A percentile compares a stretch with the other conserved stretches of the same genome.
Evolutionary conservation across 2,888 invertebrate genomes (phyloP).

Genomic region (Embidobia sp.): DNA sequence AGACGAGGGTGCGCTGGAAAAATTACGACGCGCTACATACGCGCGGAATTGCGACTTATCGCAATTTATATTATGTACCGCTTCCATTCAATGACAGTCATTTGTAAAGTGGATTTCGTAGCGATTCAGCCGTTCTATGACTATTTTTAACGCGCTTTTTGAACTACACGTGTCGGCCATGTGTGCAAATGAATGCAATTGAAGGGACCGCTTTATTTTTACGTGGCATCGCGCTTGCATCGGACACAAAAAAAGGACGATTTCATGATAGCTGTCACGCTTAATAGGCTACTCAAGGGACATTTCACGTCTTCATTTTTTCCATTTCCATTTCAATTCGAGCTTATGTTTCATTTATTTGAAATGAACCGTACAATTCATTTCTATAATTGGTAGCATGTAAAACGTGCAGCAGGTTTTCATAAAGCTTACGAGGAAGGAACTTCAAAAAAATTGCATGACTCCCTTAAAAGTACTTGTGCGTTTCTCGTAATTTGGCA

Average conservation of each 20-base stretch:
- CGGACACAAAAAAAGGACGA: slow-evolving; percentile 7
- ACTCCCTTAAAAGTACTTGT: too few relatives aligned
- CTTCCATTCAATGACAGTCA: slow-evolving; percentile 36
- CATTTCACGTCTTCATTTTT: slow-evolving; percentile 18
- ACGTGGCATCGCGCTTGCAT: slow-evolving; percentile 15
- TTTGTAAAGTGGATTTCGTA: slow-evolving; percentile 44
- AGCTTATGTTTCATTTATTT: too few relatives aligned
- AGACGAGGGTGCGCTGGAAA: slow-evolving; percentile 15
- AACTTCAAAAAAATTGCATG: too few relatives aligned
- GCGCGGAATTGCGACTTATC: slow-evolving; percentile 47
- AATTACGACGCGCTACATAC: slow-evolving; percentile 31
- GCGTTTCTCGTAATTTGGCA: too few relatives aligned
- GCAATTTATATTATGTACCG: slow-evolving; percentile 43
- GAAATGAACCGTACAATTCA: too few relatives aligned
- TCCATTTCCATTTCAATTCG: too few relatives aligned
- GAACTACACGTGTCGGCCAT: slow-evolving; percentile 42
- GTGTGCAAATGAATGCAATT: slow-evolving; percentile 42
- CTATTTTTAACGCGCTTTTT: slow-evolving; percentile 44
- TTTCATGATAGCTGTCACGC: slow-evolving; percentile 37
- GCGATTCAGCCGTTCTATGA: slow-evolving; percentile 1
- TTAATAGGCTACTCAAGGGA: slow-evolving; percentile 19
- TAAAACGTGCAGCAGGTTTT: too few relatives aligned
- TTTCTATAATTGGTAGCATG: too few relatives aligned
- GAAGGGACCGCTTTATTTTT: slow-evolving; percentile 49
- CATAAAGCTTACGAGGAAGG: too few relatives aligned